phyloP scores from a whole-genome alignment of 2,888 invertebrate genomes.

The Pachycephus smyrnensis region DNA sequence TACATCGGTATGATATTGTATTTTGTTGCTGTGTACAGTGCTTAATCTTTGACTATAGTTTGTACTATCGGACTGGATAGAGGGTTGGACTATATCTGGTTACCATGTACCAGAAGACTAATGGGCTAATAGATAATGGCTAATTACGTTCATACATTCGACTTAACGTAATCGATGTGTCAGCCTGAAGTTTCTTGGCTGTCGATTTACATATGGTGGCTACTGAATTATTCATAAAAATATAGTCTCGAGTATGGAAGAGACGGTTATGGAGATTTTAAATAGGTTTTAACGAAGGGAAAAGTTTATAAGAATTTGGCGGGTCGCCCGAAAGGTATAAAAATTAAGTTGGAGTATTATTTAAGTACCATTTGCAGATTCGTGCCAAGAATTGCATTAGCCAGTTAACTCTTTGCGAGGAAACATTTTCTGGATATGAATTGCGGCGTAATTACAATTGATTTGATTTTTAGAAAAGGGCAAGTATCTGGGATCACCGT shows the following conservation, averaged over 20 bases:
- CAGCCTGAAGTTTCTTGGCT: neutral
- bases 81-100: neutral
- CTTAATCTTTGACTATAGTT: neutral
- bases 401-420: neutral
- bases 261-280: neutral
- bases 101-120: neutral
- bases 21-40: neutral
- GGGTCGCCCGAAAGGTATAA: neutral
- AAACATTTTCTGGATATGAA: neutral
- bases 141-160: neutral
- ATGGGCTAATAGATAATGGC: neutral
- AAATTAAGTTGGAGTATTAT: neutral
- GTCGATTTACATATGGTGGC: neutral
- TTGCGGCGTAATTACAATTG: neutral
- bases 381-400: neutral
- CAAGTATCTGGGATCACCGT: conserved; percentile 83
- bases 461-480: conserved; percentile 76
- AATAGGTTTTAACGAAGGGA: neutral
- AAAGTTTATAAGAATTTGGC: neutral
- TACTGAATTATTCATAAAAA: neutral
- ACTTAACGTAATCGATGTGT: neutral
- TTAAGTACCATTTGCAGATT: neutral
- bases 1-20: neutral
- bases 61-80: neutral
- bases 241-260: neutral